Conservation (phyloP, 2,113 vertebrate species). For the Microcebus griseorufus region DNA sequence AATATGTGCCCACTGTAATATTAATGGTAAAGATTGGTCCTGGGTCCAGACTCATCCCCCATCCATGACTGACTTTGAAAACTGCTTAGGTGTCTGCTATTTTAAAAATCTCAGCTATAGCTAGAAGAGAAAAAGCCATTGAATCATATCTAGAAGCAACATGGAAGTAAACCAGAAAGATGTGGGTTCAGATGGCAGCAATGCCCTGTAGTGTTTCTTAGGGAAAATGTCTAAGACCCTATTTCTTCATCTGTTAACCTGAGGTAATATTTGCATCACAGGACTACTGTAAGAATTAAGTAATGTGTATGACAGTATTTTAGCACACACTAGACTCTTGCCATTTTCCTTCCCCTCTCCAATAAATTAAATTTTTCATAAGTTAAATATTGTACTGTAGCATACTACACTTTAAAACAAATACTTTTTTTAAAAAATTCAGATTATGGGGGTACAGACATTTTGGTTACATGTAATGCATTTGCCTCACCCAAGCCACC, state of each 20-base stretch:
- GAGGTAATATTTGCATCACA: not conserved
- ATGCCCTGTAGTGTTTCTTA: not conserved
- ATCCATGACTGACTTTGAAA: not conserved
- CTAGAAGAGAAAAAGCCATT: not conserved
- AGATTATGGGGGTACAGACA: too few species aligned
- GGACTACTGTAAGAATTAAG: not conserved
- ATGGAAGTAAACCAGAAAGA: not conserved
- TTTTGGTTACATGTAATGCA: too few species aligned
- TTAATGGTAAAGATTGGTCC: not conserved
- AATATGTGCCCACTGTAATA: not conserved
- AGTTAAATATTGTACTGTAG: not conserved
- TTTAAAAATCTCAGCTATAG: not conserved
- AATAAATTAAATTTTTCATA: not conserved
- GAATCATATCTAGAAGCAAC: not conserved
- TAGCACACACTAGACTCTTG: not conserved
- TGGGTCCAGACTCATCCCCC: not conserved
- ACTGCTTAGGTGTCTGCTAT: not conserved
- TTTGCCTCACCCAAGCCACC: too few species aligned
- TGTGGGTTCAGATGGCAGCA: not conserved
- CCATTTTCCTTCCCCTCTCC: constrained; percentile 6
- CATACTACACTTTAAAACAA: not conserved
- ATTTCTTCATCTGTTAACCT: not conserved
- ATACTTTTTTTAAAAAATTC: too few species aligned
- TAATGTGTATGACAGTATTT: not conserved
- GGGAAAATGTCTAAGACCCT: not conserved